A percentile compares a stretch with the other conserved stretches of the same genome.
Evolutionary conservation across 2,113 vertebrate genomes (phyloP).

Genomic region (Alces alces): DNA sequence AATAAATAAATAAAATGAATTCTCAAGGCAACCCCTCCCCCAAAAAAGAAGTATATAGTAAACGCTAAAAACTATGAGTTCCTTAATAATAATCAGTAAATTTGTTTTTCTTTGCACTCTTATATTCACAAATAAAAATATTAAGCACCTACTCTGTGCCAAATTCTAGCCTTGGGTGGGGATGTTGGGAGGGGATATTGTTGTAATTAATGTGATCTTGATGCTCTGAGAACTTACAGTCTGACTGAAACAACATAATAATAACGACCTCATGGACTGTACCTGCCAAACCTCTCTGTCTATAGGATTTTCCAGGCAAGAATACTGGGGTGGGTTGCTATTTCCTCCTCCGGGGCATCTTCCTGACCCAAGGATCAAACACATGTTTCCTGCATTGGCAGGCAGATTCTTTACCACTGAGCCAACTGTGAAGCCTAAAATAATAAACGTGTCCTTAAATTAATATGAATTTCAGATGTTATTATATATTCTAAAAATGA

Average conservation of each 20-base stretch:
- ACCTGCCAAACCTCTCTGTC: neutral
- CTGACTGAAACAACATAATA: neutral
- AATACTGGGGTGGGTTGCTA: neutral
- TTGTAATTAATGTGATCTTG: neutral
- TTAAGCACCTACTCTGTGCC: neutral
- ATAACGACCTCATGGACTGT: neutral
- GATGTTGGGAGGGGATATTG: neutral
- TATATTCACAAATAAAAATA: neutral
- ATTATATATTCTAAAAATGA: neutral
- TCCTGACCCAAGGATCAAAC: neutral
- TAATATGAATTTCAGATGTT: neutral
- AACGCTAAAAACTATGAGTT: neutral
- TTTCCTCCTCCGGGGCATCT: neutral
- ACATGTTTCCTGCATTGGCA: neutral
- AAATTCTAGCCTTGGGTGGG: neutral
- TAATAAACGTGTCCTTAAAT: neutral
- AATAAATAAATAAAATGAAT: no score
- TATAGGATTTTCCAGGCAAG: neutral
- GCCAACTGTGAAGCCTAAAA: neutral
- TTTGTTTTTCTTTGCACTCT: neutral
- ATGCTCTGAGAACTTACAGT: neutral
- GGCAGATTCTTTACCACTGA: neutral
- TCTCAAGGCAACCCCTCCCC: no score
- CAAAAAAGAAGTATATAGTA: neutral
- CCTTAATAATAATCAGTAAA: neutral